Evolutionary conservation across 2,113 vertebrate genomes (phyloP).

Genomic region (Eretmochelys imbricata): DNA sequence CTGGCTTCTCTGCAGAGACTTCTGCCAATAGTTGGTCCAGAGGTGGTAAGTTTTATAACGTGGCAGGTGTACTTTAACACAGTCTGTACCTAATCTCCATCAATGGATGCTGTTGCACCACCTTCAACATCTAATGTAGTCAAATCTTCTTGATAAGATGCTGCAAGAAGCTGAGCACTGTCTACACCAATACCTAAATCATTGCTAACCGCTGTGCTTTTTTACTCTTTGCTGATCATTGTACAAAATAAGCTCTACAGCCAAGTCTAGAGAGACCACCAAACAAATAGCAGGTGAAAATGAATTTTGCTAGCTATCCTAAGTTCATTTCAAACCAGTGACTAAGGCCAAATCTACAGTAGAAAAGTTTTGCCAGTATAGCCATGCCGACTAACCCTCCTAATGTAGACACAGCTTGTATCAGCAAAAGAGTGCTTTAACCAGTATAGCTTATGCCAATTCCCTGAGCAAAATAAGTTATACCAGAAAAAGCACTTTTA

Average conservation of each 20-base stretch:
- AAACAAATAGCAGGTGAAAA: neutral
- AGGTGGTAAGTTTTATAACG: neutral
- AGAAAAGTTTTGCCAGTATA: neutral
- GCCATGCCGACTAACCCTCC: neutral
- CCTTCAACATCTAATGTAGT: neutral
- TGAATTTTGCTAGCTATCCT: neutral
- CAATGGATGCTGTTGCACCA: neutral
- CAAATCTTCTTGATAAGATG: neutral
- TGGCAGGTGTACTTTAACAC: neutral
- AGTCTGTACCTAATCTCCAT: neutral
- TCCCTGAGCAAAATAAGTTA: neutral
- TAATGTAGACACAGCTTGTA: neutral
- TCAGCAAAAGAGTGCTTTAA: neutral
- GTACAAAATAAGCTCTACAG: neutral
- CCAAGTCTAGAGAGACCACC: neutral
- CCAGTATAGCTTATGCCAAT: neutral
- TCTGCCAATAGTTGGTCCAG: neutral
- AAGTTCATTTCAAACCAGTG: neutral
- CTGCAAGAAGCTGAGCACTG: neutral
- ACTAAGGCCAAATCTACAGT: neutral
- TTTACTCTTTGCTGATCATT: neutral
- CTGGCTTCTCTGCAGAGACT: neutral
- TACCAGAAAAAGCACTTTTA: neutral
- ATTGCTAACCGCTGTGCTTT: neutral
- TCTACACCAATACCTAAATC: neutral